Evolutionary conservation across 2,113 vertebrate species (phyloP).

Genomic region (Oenanthe melanoleuca): DNA sequence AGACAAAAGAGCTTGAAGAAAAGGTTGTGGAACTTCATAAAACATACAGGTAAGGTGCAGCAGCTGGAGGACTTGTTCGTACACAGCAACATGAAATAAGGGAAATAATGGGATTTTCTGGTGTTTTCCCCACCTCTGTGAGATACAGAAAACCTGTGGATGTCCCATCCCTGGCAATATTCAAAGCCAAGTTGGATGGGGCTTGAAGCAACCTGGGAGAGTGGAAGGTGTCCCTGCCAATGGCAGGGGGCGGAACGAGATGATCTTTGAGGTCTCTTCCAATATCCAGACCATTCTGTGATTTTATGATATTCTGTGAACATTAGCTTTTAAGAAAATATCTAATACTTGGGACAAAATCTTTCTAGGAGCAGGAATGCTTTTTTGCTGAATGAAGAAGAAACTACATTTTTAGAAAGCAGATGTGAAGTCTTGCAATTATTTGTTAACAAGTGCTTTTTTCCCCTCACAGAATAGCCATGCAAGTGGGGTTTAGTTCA

Average conservation of each 20-base stretch:
- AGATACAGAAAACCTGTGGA: not conserved
- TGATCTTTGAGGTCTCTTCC: no score
- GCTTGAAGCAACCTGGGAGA: not conserved
- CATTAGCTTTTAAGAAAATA: not conserved
- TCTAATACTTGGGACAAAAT: not conserved
- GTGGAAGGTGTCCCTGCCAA: not conserved
- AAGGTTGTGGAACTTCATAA: conserved; percentile 96
- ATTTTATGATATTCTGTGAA: not conserved
- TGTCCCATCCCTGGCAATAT: not conserved
- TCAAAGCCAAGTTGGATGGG: not conserved
- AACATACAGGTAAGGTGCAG: conserved; percentile 83
- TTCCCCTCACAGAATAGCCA: not conserved
- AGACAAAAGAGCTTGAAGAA: conserved; percentile 94
- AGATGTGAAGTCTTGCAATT: not conserved
- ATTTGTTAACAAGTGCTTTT: not conserved
- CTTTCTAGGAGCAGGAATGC: not conserved
- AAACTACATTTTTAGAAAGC: not conserved
- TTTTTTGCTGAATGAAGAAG: not conserved
- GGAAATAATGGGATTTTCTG: not conserved
- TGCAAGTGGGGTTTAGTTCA: not conserved
- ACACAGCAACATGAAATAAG: not conserved
- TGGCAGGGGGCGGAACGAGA: not conserved
- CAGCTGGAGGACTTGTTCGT: rapidly evolving
- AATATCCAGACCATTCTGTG: no score
- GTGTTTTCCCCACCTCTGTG: not conserved